Base-by-base conservation (phyloP, 2,797 vertebrate species). In the Eupleurogrammus muticus region DNA sequence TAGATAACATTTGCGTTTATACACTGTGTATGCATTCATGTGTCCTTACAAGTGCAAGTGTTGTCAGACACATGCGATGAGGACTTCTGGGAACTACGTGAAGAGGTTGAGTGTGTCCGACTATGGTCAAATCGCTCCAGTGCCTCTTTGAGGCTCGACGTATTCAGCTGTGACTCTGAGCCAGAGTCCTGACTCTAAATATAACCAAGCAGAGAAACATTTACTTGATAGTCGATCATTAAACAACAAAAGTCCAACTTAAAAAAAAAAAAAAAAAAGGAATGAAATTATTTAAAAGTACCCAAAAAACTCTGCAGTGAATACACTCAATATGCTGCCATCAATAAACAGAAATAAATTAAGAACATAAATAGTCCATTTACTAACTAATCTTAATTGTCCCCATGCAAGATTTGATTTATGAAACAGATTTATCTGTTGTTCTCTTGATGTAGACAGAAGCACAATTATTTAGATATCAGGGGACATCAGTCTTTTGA, bases 131-230 rank as follows among this genome's bases (percentile, higher is more conserved):
- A 98, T 54, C 96, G 95, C 87, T 99, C 97, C 77, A 99, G 89
- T 12, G 95, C 97, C 92, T 99, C 96, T 86, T 99, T 98, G 70
- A 99, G 94, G 84, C 97, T 97, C 79, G 97, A 96, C 5, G 96
- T 97, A 60, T 97, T 98, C 80, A 97, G 94, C 69, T 97, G 96
- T 16, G 96, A 97, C 83, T 98, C 96, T 64, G 96, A 97, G 36
- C 95, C 94, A 48, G 96, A 98, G 82, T 97, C 96, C 84, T 97
- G 96, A 90, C 93, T 95, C 96, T 97, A 80, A 62, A 70, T 44
- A 56, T 11, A 61, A 40, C 64, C 11, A 23, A 44, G 24, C 8
- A 72, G 21, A 53, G 1, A 56, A 47, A 72, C 19, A 68, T 5
- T 57, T 10, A 50, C 1, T 38, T 60, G 3, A 35, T 8, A 34